phyloP scores from a whole-genome alignment of 2,888 invertebrate genomes.

The Tribolium freemani region DNA sequence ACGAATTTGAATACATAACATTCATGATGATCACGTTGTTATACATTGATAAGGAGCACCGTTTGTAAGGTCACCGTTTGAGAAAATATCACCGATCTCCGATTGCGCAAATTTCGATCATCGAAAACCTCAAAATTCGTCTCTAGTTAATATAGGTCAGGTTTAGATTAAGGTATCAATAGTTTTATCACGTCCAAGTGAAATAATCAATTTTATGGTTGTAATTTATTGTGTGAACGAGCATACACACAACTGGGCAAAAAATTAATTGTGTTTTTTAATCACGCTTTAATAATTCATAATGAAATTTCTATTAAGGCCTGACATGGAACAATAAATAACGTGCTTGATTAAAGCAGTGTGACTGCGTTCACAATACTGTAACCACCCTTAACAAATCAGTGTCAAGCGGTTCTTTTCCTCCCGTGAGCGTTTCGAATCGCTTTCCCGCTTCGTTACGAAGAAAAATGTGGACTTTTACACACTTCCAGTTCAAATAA shows the following conservation, averaged over 20 bases:
- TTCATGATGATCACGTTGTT: constrained; percentile 36
- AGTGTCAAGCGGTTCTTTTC: background rate
- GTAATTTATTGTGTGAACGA: constrained; percentile 7
- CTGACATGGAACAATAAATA: constrained; percentile 9
- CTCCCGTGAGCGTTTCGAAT: background rate
- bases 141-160: constrained; percentile 46
- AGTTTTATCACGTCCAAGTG: constrained; percentile 2
- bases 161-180: constrained; percentile 50
- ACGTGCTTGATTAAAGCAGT: background rate
- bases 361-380: background rate
- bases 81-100: too few species aligned
- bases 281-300: background rate
- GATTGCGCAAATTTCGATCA: background rate
- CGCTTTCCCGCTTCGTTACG: background rate
- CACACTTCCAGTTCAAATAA: constrained; percentile 1
- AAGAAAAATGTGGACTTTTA: background rate
- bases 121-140: background rate
- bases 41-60: constrained; percentile 23
- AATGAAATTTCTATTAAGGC: background rate
- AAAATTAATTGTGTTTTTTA: background rate
- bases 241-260: background rate
- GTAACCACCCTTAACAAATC: constrained; percentile 8
- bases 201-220: constrained; percentile 33
- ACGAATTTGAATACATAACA: constrained; percentile 29
- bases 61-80: constrained; percentile 27